phyloP scores from a whole-genome alignment of 2,113 vertebrate species.

The Todiramphus saurophagus region DNA sequence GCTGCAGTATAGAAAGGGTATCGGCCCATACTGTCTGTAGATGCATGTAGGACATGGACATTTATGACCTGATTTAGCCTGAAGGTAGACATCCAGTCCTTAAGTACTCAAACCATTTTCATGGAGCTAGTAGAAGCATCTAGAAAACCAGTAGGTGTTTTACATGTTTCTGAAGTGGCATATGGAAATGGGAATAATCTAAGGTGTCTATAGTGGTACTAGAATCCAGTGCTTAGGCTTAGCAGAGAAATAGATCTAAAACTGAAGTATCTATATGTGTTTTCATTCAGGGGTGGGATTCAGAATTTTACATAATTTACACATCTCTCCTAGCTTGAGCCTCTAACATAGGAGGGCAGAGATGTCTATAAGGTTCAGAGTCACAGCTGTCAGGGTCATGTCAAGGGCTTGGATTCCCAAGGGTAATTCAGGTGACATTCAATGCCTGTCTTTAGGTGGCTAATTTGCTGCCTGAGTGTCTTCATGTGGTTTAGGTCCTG shows the following conservation, averaged over 20 bases:
- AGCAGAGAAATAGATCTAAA: neutral
- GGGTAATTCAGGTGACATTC: neutral
- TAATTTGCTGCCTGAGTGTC: neutral
- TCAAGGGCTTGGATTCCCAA: neutral
- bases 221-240: neutral
- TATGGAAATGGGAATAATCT: neutral
- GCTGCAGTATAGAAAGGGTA: neutral
- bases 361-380: neutral
- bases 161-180: neutral
- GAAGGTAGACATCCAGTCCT: neutral
- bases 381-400: fast-evolving
- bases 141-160: neutral
- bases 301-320: neutral
- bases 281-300: neutral
- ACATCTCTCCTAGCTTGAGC: neutral
- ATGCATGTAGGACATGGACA: neutral
- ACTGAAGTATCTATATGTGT: neutral
- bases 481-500: neutral
- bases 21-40: fast-evolving
- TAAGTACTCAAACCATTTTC: neutral
- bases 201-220: neutral
- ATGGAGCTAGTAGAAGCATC: neutral
- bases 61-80: neutral
- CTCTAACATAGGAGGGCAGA: neutral
- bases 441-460: neutral